These are phyloP conservation scores for Pterophyllum scalare DNA, from an alignment of 2,113 vertebrate species.

Conservation along the genomic window DNA sequence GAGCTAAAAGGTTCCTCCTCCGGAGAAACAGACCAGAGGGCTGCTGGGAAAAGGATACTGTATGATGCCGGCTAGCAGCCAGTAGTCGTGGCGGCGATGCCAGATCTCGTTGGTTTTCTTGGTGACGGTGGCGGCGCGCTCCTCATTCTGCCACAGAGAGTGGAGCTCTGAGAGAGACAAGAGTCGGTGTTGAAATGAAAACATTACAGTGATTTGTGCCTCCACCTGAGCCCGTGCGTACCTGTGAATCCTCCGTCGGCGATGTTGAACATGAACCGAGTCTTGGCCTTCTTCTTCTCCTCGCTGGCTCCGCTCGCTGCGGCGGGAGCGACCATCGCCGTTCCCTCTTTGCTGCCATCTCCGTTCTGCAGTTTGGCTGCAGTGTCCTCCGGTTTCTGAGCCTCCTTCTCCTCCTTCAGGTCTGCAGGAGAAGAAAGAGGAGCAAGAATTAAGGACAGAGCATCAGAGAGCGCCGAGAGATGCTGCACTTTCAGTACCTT, in stretches of 20 bases:
- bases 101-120: constrained; percentile 99
- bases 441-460: accelerated
- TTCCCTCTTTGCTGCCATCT: constrained; percentile 86
- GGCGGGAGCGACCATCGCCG: neutral
- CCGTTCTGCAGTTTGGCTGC: constrained; percentile 91
- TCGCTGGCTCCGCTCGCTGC: constrained; percentile 40
- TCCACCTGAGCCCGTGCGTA: constrained; percentile 47
- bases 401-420: constrained; percentile 82
- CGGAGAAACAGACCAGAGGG: neutral
- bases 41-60: constrained; percentile 90
- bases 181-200: neutral
- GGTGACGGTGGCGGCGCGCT: constrained; percentile 95
- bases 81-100: constrained; percentile 98
- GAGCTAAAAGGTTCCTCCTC: neutral
- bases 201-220: neutral
- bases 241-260: constrained; percentile 98
- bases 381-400: constrained; percentile 83
- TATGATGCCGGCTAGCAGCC: constrained; percentile 97
- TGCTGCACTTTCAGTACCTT: constrained; percentile 53
- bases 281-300: constrained; percentile 91
- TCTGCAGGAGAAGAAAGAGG: constrained; percentile 34
- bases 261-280: constrained; percentile 99
- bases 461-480: accelerated
- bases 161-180: constrained; percentile 87
- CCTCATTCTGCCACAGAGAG: constrained; percentile 98